Evolutionary conservation across 2,888 invertebrate genomes (phyloP), one percentile per base, ranked within the genome.

Genomic region (Calameuta idolon): DNA sequence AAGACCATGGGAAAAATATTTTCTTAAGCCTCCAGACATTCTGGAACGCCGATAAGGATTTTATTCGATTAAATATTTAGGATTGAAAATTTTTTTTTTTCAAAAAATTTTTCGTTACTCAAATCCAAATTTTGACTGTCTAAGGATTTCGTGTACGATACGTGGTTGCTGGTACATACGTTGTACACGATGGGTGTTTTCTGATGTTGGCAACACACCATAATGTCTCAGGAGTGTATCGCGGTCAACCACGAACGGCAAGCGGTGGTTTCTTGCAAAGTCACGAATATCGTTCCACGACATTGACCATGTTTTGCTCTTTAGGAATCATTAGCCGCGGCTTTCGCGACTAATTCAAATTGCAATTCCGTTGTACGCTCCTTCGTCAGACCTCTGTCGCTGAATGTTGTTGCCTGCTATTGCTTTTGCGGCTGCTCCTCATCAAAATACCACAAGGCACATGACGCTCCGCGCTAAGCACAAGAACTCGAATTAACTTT

Each of bases 331-430:
- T 91, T 91, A 91, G 89, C 88, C 81, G 82, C 85, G 88, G 86
- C 88, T 89, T 88, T 89, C 88, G 87, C 88, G 87, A 86, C 89
- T 90, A 90, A 91, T 91, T 91, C 90, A 90, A 91, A 91, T 90
- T 89, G 89, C 85, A 87, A 91, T 90, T 88, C 90, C 89, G 81
- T 69, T 77, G 83, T 81, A 81, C 83, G 78, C 55, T 55, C 55
- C 55, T 55, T 55, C 55, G 83, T 79, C 73, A 77, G 80, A 73
- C 79, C 77, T 76, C 73, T 75, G 69, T 35, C 81, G 79, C 35
- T 69, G 75, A 69, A 76, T 75, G 69, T 81, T 76, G 79, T 30
- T 81, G 55, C 12, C 30, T 31, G 69, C n/a, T 15, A 35, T n/a
- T 73, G 37, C 76, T 37, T 69, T 69, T 76, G 35, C 34, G 34